Conservation (phyloP, 2,888 invertebrate genomes). For the Drosophila helvetica region DNA sequence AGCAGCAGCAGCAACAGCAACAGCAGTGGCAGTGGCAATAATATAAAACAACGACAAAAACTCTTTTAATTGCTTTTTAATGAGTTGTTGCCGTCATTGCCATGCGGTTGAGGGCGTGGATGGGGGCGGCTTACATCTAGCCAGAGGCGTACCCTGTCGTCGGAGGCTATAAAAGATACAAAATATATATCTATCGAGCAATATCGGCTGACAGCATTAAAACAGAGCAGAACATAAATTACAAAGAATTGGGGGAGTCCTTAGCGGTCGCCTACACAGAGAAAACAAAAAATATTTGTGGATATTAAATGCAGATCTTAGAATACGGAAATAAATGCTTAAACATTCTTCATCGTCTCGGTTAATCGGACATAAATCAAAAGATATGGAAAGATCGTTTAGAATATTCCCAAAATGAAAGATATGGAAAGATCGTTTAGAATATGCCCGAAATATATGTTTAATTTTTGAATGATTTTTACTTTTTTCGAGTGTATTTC, state of each 20-base stretch:
- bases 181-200: constrained; percentile 51
- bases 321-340: background rate
- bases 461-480: constrained; percentile 14
- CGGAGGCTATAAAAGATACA: constrained; percentile 25
- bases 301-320: too few relatives aligned
- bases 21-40: background rate
- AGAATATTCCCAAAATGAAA: background rate
- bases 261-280: constrained; percentile 5
- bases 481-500: constrained; percentile 54
- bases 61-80: constrained; percentile 65
- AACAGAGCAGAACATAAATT: constrained; percentile 59
- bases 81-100: constrained; percentile 45
- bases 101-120: background rate
- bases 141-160: constrained; percentile 19
- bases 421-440: background rate
- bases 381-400: background rate
- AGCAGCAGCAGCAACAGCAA: background rate
- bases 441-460: background rate
- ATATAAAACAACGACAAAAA: constrained; percentile 37
- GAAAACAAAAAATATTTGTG: background rate
- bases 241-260: constrained; percentile 13
- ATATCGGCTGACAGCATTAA: constrained; percentile 61
- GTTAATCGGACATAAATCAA: too few relatives aligned
- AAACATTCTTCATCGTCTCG: too few relatives aligned
- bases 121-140: background rate